Conservation (phyloP, 1,140 invertebrate genomes). For the Sycophaga agraensis region DNA sequence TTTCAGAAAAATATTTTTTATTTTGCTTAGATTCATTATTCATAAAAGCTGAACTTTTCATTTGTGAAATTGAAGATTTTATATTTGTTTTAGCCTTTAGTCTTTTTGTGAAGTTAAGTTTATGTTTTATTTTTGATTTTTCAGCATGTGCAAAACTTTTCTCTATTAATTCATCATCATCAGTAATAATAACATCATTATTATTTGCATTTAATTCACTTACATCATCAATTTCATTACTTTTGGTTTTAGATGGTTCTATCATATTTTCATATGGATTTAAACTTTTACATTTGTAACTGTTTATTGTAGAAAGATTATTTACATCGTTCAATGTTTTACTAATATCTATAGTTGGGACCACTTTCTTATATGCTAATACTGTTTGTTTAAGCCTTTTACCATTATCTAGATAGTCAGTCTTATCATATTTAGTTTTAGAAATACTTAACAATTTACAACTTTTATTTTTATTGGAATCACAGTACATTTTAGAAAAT, state of each 20-base stretch:
- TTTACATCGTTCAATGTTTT: neutral
- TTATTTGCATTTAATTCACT: neutral
- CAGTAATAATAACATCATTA: neutral
- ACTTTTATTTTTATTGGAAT: neutral
- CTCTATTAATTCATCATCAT: constrained; percentile 23
- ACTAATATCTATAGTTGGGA: constrained; percentile 19
- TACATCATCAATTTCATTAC: neutral
- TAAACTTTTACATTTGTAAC: neutral
- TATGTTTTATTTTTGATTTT: constrained; percentile 27
- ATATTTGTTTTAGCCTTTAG: neutral
- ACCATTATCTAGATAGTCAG: constrained; percentile 4
- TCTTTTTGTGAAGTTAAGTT: constrained; percentile 10
- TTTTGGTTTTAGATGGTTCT: neutral
- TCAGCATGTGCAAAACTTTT: constrained; percentile 13
- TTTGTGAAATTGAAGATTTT: neutral
- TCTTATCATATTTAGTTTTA: constrained; percentile 12
- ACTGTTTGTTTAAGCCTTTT: constrained; percentile 24
- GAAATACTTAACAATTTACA: constrained; percentile 8
- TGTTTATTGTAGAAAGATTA: neutral
- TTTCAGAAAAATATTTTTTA: no score
- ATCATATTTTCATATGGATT: neutral
- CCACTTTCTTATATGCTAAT: constrained; percentile 15
- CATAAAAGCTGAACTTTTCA: no score
- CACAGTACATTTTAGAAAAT: neutral
- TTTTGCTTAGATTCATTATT: no score